Evolutionary conservation across 2,888 invertebrate genomes (phyloP), one percentile per base, ranked within the genome.

Genomic region (Cancer borealis): DNA sequence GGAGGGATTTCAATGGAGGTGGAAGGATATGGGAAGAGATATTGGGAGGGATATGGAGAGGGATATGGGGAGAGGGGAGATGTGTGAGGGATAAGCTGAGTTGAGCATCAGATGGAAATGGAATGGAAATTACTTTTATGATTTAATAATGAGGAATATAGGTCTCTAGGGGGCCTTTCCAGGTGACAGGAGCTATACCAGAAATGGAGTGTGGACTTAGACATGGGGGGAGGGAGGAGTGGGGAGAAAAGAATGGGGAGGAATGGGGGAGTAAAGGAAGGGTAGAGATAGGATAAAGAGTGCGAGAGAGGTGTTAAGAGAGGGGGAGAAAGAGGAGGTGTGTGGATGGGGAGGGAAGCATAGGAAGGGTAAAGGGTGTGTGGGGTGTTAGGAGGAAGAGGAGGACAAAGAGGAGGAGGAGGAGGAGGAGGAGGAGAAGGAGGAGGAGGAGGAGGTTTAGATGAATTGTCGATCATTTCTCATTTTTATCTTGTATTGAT

Each of bases 81-180:
- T 89, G 39, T 46, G 30, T 21, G 54, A 30, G 60, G 17, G 45
- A 54, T 39, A 21, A 39, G 39, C 30, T 45, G 60, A 21, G 91
- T 60, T 17, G 91, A 47, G 91, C 91, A 91, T 91, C 66, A 91
- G 91, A 66, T 45, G 60, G 39, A 91, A 91, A 91, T 91, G 54
- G 91, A 21, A 91, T 91, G 91, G 91, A 91, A 91, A 91, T 91
- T 30, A 91, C 91, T 91, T 91, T 91, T 91, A 66, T 91, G 91
- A 91, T 91, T 91, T 91, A 91, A 91, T 91, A 91, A 91, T 91
- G 60, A 60, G 39, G 39, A 91, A 60, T 54, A 60, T 45, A 91
- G 91, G 60, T 91, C 88, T 88, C 26, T 12, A 46, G 26, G 54
- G 54, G 47, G 3, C 49, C 47, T 0, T 5, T 39, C 60, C 60